phyloP scores from a whole-genome alignment of 2,797 vertebrate genomes.

The Eremophila alpestris region DNA sequence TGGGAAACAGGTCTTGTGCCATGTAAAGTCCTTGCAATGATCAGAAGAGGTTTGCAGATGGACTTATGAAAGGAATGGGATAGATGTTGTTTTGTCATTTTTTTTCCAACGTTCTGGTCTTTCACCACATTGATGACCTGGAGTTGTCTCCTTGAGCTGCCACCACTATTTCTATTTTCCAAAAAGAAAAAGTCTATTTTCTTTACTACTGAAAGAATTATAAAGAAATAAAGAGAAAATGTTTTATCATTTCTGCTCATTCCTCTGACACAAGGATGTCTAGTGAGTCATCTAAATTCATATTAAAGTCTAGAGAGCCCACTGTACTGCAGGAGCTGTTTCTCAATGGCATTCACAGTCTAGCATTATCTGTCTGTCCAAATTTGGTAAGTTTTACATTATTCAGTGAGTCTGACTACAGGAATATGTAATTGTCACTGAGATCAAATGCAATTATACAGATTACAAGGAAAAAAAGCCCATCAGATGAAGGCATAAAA shows the following conservation, averaged over 20 bases:
- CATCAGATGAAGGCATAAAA: neutral
- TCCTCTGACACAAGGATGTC: neutral
- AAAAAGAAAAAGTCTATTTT: neutral
- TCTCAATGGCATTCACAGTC: no score
- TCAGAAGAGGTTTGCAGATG: neutral
- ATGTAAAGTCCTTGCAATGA: neutral
- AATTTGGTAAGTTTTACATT: neutral
- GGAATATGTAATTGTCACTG: neutral
- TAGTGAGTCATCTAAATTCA: neutral
- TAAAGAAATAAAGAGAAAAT: neutral
- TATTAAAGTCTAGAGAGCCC: neutral
- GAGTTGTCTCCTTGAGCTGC: neutral
- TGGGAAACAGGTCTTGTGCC: neutral
- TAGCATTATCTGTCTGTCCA: neutral
- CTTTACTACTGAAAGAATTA: neutral
- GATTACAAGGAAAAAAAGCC: neutral
- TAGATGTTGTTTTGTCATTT: neutral
- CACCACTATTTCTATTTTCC: neutral
- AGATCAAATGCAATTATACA: neutral
- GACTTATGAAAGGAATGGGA: neutral
- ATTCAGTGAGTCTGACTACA: neutral
- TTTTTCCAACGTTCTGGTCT: neutral
- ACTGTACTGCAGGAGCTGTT: neutral
- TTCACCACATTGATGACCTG: neutral
- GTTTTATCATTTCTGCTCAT: neutral